These are phyloP conservation scores for Silurus glanis DNA, from an alignment of 2,113 vertebrate species.

Conservation along the genomic window DNA sequence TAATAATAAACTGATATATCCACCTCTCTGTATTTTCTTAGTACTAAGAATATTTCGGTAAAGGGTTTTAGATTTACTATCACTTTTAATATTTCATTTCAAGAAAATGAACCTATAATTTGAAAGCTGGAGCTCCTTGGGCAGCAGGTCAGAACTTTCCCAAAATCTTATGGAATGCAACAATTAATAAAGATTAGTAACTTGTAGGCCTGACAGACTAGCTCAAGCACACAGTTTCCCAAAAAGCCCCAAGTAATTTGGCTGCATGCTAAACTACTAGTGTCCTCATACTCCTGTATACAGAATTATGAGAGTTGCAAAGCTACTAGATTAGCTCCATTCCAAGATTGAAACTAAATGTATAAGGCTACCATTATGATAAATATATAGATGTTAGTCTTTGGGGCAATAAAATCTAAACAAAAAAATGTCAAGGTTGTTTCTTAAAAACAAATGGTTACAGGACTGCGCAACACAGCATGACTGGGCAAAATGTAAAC, in stretches of 20 bases:
- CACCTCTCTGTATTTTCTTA: no score
- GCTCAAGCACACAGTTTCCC: neutral
- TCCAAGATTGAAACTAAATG: neutral
- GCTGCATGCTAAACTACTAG: neutral
- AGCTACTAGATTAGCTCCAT: neutral
- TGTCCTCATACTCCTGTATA: neutral
- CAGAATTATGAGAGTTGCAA: neutral
- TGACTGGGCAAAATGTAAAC: constrained; percentile 42
- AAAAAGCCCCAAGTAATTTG: neutral
- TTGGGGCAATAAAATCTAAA: neutral
- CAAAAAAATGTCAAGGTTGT: neutral
- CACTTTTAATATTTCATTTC: neutral
- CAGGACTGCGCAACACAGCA: constrained; percentile 29
- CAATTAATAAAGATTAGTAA: neutral
- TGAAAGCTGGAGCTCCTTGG: neutral
- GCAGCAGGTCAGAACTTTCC: neutral
- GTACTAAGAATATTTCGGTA: no score
- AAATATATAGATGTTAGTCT: neutral
- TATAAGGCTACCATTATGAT: neutral
- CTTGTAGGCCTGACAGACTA: neutral
- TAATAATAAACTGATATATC: no score
- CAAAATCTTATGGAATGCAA: neutral
- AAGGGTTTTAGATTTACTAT: no score
- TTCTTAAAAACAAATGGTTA: neutral
- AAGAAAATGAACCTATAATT: no score